Conservation (phyloP, 2,888 invertebrate species). For the Diarsia dahlii region DNA sequence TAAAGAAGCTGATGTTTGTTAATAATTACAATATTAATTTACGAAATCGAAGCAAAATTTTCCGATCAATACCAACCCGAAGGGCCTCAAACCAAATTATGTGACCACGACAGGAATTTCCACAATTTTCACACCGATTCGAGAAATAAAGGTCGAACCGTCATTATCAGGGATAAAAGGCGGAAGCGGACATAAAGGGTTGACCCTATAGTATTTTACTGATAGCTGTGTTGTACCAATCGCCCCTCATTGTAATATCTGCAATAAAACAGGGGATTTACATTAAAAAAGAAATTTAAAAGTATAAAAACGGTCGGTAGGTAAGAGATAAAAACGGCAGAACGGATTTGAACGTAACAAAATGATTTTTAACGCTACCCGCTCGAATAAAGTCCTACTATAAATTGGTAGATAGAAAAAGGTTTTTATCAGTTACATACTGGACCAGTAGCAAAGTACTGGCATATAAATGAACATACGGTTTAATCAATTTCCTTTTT, state of each 20-base stretch:
- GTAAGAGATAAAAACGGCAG: conserved; percentile 36
- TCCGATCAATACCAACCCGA: conserved; percentile 36
- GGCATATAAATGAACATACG: conserved; percentile 50
- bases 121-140: conserved; percentile 71
- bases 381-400: conserved; percentile 49
- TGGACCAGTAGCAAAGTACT: conserved; percentile 44
- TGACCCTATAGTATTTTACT: conserved; percentile 67
- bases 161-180: conserved; percentile 77
- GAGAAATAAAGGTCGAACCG: conserved; percentile 75
- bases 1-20: background rate
- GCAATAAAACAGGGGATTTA: conserved; percentile 39
- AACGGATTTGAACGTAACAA: conserved; percentile 44
- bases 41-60: conserved; percentile 8
- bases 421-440: conserved; percentile 55
- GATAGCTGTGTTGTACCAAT: conserved; percentile 56
- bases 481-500: conserved; percentile 54
- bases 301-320: conserved; percentile 36
- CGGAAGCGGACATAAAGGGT: conserved; percentile 72
- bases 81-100: conserved; percentile 58
- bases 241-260: conserved; percentile 52
- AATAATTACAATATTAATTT: conserved; percentile 12
- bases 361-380: conserved; percentile 58
- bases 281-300: conserved; percentile 49
- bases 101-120: conserved; percentile 60
- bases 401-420: conserved; percentile 54